Evolutionary conservation across 2,888 invertebrate species (phyloP).

Genomic region (Parascotia fuliginaria): DNA sequence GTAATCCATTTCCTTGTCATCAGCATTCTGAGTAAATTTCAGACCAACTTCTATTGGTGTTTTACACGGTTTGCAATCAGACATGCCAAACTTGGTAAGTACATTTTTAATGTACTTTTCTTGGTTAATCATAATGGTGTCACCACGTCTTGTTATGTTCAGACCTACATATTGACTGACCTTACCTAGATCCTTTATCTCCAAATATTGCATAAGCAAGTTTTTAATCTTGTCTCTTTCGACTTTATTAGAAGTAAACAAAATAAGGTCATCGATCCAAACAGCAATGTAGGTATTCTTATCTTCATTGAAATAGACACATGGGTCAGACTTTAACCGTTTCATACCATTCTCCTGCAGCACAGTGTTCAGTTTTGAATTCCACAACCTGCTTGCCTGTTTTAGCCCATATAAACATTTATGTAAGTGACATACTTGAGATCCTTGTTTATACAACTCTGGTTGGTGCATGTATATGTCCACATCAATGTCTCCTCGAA

Average conservation of each 20-base stretch:
- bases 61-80: neutral
- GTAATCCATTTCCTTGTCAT: neutral
- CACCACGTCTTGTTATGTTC: neutral
- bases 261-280: too few species aligned
- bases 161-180: neutral
- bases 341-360: constrained; percentile 22
- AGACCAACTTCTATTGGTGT: neutral
- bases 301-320: neutral
- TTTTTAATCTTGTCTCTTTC: neutral
- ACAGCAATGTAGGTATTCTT: too few species aligned
- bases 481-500: neutral
- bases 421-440: neutral
- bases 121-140: neutral
- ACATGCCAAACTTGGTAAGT: neutral
- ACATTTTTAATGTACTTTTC: neutral
- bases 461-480: neutral
- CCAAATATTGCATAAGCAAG: neutral
- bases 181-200: neutral
- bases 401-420: neutral
- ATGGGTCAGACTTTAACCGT: neutral
- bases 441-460: neutral
- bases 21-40: neutral
- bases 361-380: neutral
- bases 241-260: neutral
- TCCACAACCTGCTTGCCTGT: neutral